Evolutionary conservation across 2,797 vertebrate genomes (phyloP), one percentile per base, ranked within the genome.

Genomic region (Crypturellus tataupa): DNA sequence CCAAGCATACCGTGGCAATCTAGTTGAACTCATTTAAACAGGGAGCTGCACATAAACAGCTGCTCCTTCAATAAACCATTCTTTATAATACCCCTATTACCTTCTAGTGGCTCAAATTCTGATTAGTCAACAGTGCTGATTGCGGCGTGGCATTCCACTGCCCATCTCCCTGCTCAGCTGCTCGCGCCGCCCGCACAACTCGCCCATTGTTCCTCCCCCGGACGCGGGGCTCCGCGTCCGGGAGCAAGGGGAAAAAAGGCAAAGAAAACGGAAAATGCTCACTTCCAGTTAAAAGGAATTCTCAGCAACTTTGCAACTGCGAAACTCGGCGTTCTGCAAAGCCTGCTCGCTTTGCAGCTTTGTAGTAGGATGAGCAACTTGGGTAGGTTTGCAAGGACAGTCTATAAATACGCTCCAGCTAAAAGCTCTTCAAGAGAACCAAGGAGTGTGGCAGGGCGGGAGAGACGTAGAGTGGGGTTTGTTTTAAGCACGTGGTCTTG

Each of bases 101-200:
- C 99, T 99, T 99, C 98, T 98, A 98, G 98, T 97, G 98, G 99
- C 99, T 99, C 99, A 98, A 99, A 99, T 99, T 99, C 98, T 99
- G 98, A 99, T 99, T 99, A 99, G 99, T 99, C 99, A 99, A 99
- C 99, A 99, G 98, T 99, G 99, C 98, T 99, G 99, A 99, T 99
- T 99, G 98, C 98, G 98, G 98, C 95, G 97, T 94, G 97, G 98
- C 98, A 99, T 99, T 99, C 99, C 98, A 98, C 97, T 98, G 99
- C 98, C 99, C 98, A 99, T 99, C 99, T 99, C 98, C 99, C 98
- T 98, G 98, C 99, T 99, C 99, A 99, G 99, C 99, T 99, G 99
- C 99, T 99, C 98, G 92, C 97, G 97, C 49, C 44, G 49, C 49
- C 49, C 49, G 49, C 98, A 99, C 98, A 98, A 99, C 98, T 98